Evolutionary conservation across 2,797 vertebrate species (phyloP), one percentile per base, ranked within the genome.

Genomic region (Decapterus maruadsi): DNA sequence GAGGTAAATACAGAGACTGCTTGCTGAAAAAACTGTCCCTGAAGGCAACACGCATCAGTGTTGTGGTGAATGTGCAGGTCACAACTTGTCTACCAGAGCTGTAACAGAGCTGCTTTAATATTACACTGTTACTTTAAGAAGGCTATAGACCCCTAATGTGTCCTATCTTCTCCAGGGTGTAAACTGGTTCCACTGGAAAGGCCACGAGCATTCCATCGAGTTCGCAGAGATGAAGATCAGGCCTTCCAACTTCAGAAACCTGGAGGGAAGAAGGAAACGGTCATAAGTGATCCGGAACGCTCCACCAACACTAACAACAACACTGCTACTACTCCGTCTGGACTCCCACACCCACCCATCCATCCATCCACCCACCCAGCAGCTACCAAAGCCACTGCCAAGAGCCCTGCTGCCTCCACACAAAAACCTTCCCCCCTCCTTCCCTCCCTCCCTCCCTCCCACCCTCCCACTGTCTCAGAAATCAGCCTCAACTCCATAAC

Each of bases 161-260:
- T 71, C 40, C 60, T 31, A 1, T 29, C 12, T 2, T 48, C 62
- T 68, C 1, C 83, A 99, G 98, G 98, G 98, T 0, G 94, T 99
- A 26, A 99, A 99, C 94, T 99, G 98, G 98, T 99, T 98, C 95
- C 98, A 99, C 87, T 99, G 98, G 98, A 99, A 99, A 87, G 98
- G 98, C 70, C 98, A 99, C 0, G 97, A 99, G 82, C 95, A 99
- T 62, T 99, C 98, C 13, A 96, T 99, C 26, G 95, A 97, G 90
- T 98, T 97, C 45, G 98, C 97, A 0, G 98, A 99, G 92, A 99
- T 99, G 98, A 99, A 99, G 91, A 91, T 99, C 87, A 95, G 98
- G 84, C 98, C 98, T 2, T 94, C 96, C 90, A 98, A 96, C 94
- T 98, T 99, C 93, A 93, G 97, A 80, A 98, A 98, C 72, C 95